Conservation (phyloP, 2,888 invertebrate species). For the Tineola bisselliella region DNA sequence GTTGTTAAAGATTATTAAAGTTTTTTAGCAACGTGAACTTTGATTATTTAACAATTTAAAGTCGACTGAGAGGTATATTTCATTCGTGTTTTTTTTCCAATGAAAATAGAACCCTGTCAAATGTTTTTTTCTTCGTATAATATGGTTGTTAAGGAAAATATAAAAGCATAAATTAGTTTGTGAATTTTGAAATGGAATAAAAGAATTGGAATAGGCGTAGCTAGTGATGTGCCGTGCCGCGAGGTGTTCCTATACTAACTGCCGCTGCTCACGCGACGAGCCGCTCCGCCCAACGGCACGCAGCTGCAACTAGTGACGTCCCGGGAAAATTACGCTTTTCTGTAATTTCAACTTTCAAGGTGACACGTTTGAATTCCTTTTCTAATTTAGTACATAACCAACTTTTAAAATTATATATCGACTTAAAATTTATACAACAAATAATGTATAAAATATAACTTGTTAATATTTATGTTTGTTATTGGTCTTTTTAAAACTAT, state of each 20-base stretch:
- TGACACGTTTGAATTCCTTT: background rate
- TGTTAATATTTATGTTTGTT: no score
- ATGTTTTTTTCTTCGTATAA: no score
- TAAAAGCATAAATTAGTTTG: background rate
- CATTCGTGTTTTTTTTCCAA: background rate
- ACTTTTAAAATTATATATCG: no score
- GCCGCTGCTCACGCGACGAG: conserved; percentile 50
- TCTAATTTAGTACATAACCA: background rate
- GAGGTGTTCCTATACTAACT: conserved; percentile 60
- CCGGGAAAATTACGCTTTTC: conserved; percentile 1
- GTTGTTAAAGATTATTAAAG: background rate
- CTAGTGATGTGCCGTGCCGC: conserved; percentile 54
- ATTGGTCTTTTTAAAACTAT: no score
- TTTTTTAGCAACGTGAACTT: background rate
- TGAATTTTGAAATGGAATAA: background rate
- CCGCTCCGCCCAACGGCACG: conserved; percentile 60
- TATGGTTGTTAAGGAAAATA: background rate
- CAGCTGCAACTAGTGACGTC: conserved; percentile 17
- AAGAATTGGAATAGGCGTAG: conserved; percentile 46
- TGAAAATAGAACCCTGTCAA: background rate
- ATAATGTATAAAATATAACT: no score
- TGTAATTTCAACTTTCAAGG: background rate
- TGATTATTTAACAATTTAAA: no score
- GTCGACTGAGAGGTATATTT: no score
- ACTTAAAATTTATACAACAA: no score